Conservation (phyloP, 2,888 invertebrate species). For the Nephrotoma guestfalica region DNA sequence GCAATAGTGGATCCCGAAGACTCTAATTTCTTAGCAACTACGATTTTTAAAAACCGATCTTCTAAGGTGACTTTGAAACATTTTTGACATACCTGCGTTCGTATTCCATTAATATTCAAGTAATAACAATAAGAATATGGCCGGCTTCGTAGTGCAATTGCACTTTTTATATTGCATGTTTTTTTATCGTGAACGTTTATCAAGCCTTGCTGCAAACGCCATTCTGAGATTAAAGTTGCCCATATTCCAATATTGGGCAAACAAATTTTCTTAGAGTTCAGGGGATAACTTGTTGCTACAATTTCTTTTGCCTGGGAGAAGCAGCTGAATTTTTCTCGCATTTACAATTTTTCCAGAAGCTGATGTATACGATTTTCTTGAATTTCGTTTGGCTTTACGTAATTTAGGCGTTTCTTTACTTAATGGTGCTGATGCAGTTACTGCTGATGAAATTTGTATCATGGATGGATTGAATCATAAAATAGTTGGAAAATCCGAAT, state of each 20-base stretch:
- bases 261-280: background rate
- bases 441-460: background rate
- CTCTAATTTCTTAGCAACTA: background rate
- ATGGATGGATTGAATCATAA: background rate
- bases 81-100: background rate
- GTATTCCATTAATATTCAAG: background rate
- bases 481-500: background rate
- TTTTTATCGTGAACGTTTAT: background rate
- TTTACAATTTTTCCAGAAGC: background rate
- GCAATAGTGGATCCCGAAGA: background rate
- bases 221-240: background rate
- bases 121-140: background rate
- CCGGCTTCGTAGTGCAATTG: background rate
- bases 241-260: background rate
- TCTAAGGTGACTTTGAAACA: background rate
- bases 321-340: background rate
- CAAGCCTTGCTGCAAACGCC: background rate
- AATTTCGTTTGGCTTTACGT: background rate
- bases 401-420: background rate
- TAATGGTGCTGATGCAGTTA: background rate
- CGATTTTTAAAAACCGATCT: background rate
- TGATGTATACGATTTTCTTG: background rate
- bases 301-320: background rate
- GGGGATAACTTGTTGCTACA: background rate
- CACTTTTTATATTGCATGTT: background rate